Base-by-base conservation (phyloP, 1,140 invertebrate species). In the Rhizoglyphus robini region DNA sequence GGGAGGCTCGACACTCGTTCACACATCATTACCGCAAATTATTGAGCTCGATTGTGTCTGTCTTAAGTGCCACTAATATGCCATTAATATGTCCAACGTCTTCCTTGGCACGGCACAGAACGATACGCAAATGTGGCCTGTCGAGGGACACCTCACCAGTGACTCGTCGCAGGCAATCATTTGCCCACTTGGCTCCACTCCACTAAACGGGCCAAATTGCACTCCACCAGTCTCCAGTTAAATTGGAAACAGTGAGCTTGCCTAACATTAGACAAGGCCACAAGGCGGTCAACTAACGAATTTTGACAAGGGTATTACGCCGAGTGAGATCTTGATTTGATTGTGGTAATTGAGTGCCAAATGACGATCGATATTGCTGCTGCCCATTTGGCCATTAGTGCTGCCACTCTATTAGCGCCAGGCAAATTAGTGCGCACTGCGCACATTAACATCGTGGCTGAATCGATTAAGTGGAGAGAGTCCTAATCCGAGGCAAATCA, bases 11-110 rank as follows among this genome's bases (percentile, higher is more conserved):
- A 54, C 15, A 20, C 51, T 54, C 51, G 51, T 54, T 54, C 51
- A 54, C 51, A 54, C 51, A 54, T 54, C 51, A 54, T 54, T 54
- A 54, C 51, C 51, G 51, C 51, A 54, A 54, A 54, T 54, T 54
- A 54, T 54, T 54, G 51, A 54, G 41, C 51, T 54, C 51, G 31
- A 54, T 54, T 54, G 51, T 54, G 51, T 20, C 20, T 54, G 41
- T 23, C 41, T 23, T 54, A 54, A 54, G 51, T 54, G 51, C 51
- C 51, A 54, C 23, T 54, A 54, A 54, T 54, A 54, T 54, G 51
- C 51, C 51, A 54, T 54, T 54, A 54, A 54, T 54, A 54, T 20
- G 51, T 54, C 51, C 51, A 54, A 5, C 36, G 36, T 41, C 36
- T 18, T 41, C 18, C 36, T 41, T 41, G 8, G 8, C 18, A 18